Evolutionary conservation across 2,113 vertebrate genomes (phyloP), one percentile per base, ranked within the genome.

Genomic region (Tympanuchus pallidicinctus): DNA sequence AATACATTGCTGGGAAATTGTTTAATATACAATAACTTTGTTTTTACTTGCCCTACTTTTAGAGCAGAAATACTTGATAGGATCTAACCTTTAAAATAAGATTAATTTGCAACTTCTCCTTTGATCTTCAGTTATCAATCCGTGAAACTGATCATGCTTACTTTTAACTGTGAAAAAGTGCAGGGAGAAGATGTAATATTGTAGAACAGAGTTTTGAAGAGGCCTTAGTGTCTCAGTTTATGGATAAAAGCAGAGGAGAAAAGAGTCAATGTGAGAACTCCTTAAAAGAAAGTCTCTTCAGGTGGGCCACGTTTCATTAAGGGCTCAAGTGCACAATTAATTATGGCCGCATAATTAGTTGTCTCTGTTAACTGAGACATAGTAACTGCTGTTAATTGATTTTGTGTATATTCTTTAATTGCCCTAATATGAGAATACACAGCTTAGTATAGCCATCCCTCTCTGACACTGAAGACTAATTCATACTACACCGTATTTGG

Each of bases 351-450:
- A 73, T 88, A 93, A 66, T 40, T 74, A 54, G 56, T 86, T 91
- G 59, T 17, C 21, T 34, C 24, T 8, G 42, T 94, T 94, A 83
- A 36, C 83, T 61, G 60, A 80, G 83, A 63, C 45, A 24, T 13
- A 70, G 60, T 81, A 63, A 50, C 65, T 92, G 59, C 71, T 88
- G 75, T 63, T 90, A 88, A 88, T 82, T 89, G 70, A 75, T 60
- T 87, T 24, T 19, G 6, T 32, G 25, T 36, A 52, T 32, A 48
- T 91, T 82, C 40, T 63, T 94, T 45, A 54, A n/a, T 86, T 86
- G 36, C 48, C 38, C 59, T 88, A 9, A 56, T 76, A 25, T 79
- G 82, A 89, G 88, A 85, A 93, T 93, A 90, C 52, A 40, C 40
- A 72, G 11, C 40, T 88, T 82, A 88, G 59, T 59, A 40, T 38